Conservation (phyloP, 1,140 invertebrate genomes). For the Olivierus martensii region DNA sequence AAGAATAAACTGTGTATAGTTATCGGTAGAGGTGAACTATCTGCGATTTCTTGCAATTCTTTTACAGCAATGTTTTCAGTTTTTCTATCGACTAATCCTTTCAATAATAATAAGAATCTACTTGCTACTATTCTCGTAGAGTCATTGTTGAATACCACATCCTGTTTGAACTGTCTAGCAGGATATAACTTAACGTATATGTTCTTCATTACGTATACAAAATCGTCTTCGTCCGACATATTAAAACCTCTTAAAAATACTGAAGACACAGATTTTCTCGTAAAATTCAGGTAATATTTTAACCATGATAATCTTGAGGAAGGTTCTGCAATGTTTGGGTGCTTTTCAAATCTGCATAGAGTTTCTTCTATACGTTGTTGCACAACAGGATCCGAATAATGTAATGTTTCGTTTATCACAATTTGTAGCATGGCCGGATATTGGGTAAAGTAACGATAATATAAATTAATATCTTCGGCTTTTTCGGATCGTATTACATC, state of each 20-base stretch:
- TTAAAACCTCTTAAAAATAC: constrained; percentile 43
- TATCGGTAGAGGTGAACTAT: constrained; percentile 62
- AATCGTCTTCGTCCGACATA: constrained; percentile 53
- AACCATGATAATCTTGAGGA: constrained; percentile 85
- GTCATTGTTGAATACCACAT: constrained; percentile 65
- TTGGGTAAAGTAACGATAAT: constrained; percentile 69
- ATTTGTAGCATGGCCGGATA: constrained; percentile 81
- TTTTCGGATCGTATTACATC: constrained; percentile 50
- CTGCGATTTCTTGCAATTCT: constrained; percentile 57
- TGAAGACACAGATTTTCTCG: constrained; percentile 58
- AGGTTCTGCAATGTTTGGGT: constrained; percentile 52
- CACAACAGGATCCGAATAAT: constrained; percentile 65
- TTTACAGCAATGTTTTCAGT: constrained; percentile 80
- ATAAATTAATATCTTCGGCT: too few relatives aligned
- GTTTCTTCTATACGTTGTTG: constrained; percentile 64
- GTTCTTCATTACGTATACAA: constrained; percentile 58
- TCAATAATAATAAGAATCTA: constrained; percentile 71
- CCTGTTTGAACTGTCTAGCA: constrained; percentile 49
- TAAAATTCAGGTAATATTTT: constrained; percentile 61
- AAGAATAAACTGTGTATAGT: constrained; percentile 88
- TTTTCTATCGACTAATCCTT: constrained; percentile 75
- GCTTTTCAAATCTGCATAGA: constrained; percentile 61
- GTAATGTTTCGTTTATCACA: constrained; percentile 61
- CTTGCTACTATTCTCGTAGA: constrained; percentile 62
- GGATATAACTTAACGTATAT: constrained; percentile 35